Evolutionary conservation across 2,113 vertebrate genomes (phyloP).

Genomic region (Rhynchomys soricoides): DNA sequence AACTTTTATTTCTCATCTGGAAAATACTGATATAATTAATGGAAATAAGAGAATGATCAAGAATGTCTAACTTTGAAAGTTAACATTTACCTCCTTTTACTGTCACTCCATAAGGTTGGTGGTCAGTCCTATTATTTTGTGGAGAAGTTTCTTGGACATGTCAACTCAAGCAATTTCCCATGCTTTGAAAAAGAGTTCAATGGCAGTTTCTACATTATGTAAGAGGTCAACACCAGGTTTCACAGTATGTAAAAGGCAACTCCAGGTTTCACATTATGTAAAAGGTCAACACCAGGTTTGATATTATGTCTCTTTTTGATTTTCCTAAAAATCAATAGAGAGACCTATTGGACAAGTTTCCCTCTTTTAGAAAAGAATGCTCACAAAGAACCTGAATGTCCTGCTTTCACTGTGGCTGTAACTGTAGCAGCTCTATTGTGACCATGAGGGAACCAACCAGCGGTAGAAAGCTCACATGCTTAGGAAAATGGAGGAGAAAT

Average conservation of each 20-base stretch:
- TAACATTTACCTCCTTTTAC: background rate
- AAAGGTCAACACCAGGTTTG: background rate
- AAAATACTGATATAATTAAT: background rate
- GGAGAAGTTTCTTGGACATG: background rate
- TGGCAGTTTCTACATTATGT: too few relatives aligned
- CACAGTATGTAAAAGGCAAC: too few relatives aligned
- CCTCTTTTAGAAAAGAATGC: background rate
- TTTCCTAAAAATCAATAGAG: conserved; percentile 9
- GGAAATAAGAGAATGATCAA: background rate
- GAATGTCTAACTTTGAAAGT: background rate
- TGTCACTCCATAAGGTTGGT: background rate
- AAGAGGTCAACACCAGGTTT: too few relatives aligned
- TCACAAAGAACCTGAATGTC: background rate
- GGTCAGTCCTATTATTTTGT: background rate
- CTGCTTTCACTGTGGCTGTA: background rate
- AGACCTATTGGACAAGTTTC: background rate
- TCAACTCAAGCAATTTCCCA: background rate
- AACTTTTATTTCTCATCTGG: conserved; percentile 9
- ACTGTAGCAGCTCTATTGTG: background rate
- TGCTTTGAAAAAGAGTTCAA: background rate
- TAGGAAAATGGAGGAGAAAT: background rate
- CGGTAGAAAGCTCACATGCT: background rate
- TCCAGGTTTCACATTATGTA: background rate
- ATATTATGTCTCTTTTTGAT: background rate
- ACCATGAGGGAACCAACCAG: background rate